Evolutionary conservation across 2,113 vertebrate genomes (phyloP).

Genomic region (Mystacornis crossleyi): DNA sequence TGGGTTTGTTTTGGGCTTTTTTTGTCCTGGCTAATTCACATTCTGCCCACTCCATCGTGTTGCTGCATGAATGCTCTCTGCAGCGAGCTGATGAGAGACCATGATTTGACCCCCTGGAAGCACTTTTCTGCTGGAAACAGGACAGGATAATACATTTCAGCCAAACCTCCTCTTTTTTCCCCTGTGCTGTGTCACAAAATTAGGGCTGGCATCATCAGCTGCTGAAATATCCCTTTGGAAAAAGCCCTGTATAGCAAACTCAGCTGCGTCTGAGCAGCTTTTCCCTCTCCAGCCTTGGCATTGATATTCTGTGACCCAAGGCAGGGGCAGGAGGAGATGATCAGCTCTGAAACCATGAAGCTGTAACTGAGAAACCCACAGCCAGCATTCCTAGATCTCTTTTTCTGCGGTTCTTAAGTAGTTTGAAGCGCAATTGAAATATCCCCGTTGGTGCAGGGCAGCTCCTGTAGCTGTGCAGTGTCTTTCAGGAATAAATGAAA

Average conservation of each 20-base stretch:
- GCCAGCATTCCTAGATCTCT: not conserved
- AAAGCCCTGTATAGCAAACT: not conserved
- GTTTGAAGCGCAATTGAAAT: not conserved
- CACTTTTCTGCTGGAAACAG: slow-evolving; percentile 32
- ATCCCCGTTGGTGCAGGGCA: not conserved
- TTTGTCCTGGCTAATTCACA: slow-evolving; percentile 59
- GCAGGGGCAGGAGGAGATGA: not conserved
- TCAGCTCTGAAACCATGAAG: not conserved
- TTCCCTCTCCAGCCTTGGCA: not conserved
- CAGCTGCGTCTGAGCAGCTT: not conserved
- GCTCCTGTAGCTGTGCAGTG: not conserved
- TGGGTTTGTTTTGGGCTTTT: not conserved
- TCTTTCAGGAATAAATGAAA: not conserved
- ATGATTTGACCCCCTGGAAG: slow-evolving; percentile 48
- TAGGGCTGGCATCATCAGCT: not conserved
- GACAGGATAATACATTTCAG: slow-evolving; percentile 7
- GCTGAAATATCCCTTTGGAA: not conserved
- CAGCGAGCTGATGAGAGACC: slow-evolving; percentile 53
- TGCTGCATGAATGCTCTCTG: slow-evolving; percentile 66
- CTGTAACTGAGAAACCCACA: not conserved
- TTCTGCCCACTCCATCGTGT: slow-evolving; percentile 39
- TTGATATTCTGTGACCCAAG: not conserved
- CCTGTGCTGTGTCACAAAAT: not conserved
- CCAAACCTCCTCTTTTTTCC: not conserved
- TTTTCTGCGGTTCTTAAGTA: not conserved